phyloP scores from a whole-genome alignment of 2,113 vertebrate genomes.

The Poecile atricapillus region DNA sequence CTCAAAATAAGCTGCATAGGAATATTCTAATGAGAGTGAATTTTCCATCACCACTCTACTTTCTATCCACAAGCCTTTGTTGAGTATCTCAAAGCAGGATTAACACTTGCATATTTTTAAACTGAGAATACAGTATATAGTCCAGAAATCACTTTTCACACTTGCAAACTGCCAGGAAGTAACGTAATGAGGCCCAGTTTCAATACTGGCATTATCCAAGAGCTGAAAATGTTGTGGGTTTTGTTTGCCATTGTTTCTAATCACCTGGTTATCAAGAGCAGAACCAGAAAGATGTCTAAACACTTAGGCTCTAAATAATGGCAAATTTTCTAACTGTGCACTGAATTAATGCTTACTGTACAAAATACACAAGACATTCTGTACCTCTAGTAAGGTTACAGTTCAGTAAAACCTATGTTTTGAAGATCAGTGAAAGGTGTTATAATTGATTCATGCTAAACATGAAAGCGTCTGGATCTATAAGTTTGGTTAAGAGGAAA shows the following conservation, averaged over 20 bases:
- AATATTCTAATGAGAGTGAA: neutral
- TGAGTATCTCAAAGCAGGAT: neutral
- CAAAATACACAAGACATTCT: neutral
- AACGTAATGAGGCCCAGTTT: neutral
- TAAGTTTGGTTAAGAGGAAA: neutral
- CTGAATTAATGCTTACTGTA: neutral
- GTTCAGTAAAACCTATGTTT: neutral
- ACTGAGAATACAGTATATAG: neutral
- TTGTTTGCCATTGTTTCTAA: neutral
- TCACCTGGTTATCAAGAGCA: conserved; percentile 16
- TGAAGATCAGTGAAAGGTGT: neutral
- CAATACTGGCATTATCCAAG: conserved; percentile 36
- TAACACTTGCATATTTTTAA: neutral
- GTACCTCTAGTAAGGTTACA: neutral
- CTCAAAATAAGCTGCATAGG: neutral
- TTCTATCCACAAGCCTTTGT: neutral
- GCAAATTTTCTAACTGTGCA: neutral
- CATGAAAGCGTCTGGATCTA: neutral
- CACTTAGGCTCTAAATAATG: neutral
- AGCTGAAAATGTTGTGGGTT: neutral
- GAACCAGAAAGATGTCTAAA: neutral
- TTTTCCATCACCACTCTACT: neutral
- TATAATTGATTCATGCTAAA: neutral
- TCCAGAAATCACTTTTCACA: neutral
- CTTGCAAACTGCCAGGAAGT: neutral